phyloP scores from a whole-genome alignment of 2,797 vertebrate species.

The Telmatherina bonti region DNA sequence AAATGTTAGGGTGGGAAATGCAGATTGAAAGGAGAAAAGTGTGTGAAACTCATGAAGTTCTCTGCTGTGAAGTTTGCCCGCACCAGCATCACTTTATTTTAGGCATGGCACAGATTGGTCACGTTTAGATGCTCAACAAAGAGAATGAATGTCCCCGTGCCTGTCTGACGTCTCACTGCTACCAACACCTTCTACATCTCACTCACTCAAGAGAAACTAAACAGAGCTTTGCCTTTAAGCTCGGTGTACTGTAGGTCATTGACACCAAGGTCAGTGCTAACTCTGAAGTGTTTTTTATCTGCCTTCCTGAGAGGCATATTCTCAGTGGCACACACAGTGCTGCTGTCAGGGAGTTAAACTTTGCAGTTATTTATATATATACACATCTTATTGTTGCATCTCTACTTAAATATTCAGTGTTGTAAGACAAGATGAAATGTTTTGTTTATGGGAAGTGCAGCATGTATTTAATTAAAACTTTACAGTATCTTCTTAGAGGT shows the following conservation, averaged over 20 bases:
- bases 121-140: slow-evolving; percentile 18
- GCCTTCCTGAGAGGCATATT: background rate
- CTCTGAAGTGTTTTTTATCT: slow-evolving; percentile 33
- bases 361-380: background rate
- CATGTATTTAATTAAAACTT: too few species aligned
- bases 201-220: slow-evolving; percentile 35
- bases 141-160: slow-evolving; percentile 52
- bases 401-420: too few species aligned
- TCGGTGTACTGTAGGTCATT: slow-evolving; percentile 43
- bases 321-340: slow-evolving; percentile 13
- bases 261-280: slow-evolving; percentile 32
- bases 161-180: slow-evolving; percentile 40
- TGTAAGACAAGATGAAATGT: background rate
- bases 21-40: background rate
- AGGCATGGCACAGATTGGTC: background rate
- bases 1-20: background rate
- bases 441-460: background rate
- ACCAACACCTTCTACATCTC: slow-evolving; percentile 30
- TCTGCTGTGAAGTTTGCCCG: background rate
- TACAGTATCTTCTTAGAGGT: too few species aligned
- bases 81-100: slow-evolving; percentile 9
- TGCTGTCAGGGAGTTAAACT: slow-evolving; percentile 5
- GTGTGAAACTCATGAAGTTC: background rate
- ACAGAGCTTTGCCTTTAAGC: slow-evolving; percentile 19
- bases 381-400: too few species aligned